These are phyloP conservation scores for Octopus sinensis DNA, from an alignment of 1,140 invertebrate species.

Conservation along the genomic window DNA sequence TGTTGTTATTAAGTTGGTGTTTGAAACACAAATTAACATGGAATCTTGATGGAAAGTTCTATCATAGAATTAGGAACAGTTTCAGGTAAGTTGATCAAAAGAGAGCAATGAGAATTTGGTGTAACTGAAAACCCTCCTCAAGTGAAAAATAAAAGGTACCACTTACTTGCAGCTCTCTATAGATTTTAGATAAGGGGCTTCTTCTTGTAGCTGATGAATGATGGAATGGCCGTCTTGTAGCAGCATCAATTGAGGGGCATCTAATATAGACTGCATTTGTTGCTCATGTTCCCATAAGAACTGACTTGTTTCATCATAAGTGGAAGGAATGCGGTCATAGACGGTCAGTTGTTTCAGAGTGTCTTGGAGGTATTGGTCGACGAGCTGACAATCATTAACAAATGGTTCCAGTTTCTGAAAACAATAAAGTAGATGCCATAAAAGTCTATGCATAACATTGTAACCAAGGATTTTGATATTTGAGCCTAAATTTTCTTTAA, in stretches of 20 bases:
- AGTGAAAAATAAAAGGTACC: neutral
- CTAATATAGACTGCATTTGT: conserved; percentile 41
- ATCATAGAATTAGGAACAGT: too few species aligned
- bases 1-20: too few species aligned
- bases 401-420: conserved; percentile 54
- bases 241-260: conserved; percentile 42
- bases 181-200: conserved; percentile 36
- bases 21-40: too few species aligned
- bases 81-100: too few species aligned
- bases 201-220: conserved; percentile 41
- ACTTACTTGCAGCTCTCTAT: conserved; percentile 50
- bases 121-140: too few species aligned
- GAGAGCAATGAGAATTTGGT: too few species aligned
- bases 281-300: conserved; percentile 49
- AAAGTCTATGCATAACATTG: too few species aligned
- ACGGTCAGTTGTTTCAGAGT: conserved; percentile 45
- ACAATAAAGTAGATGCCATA: neutral
- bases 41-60: too few species aligned
- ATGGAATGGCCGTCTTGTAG: conserved; percentile 50
- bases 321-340: conserved; percentile 33
- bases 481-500: too few species aligned
- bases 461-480: too few species aligned
- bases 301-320: conserved; percentile 32
- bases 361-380: conserved; percentile 44
- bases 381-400: conserved; percentile 40